Evolutionary conservation across 2,113 vertebrate genomes (phyloP), one percentile per base, ranked within the genome.

Genomic region (Piprites chloris): DNA sequence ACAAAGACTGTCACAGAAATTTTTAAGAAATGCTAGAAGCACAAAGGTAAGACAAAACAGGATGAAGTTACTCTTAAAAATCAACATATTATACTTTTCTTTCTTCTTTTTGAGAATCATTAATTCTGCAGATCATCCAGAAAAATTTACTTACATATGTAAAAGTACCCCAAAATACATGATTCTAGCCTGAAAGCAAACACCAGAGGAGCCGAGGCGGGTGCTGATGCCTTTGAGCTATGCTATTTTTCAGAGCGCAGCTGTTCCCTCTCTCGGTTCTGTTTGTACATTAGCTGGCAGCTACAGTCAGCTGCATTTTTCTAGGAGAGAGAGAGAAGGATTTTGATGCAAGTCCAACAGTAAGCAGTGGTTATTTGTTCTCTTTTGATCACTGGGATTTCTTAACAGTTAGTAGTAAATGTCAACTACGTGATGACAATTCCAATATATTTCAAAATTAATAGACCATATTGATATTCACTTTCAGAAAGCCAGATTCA

Each of bases 261-360:
- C 95, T 96, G 95, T 95, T 97, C 94, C 91, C 94, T 95, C 95
- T 95, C 95, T 93, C 1, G 27, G 91, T 77, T 93, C 96, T 93
- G 80, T 92, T 95, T 97, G 94, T 95, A 77, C 95, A 85, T 78
- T 92, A 86, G 89, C 94, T 97, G 95, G 95, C 95, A 97, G 89
- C 83, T 72, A 81, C 80, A 77, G 77, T 39, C 9, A 11, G 69
- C 90, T 95, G 89, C 94, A 93, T 96, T 96, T 72, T 92, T 95
- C 81, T 71, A 50, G 47, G 26, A 74, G 50, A 85, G 15, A 91
- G 63, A 89, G 50, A 85, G 76, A 87, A 82, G 33, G 76, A 86
- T 90, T 95, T 95, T 94, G 95, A 92, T 92, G 86, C 12, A 37
- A 62, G 61, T 92, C 92, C 94, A 95, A 90, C 79, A 96, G 61